Evolutionary conservation across 2,113 vertebrate genomes (phyloP), one percentile per base, ranked within the genome.

Genomic region (Rhinogobius similis): DNA sequence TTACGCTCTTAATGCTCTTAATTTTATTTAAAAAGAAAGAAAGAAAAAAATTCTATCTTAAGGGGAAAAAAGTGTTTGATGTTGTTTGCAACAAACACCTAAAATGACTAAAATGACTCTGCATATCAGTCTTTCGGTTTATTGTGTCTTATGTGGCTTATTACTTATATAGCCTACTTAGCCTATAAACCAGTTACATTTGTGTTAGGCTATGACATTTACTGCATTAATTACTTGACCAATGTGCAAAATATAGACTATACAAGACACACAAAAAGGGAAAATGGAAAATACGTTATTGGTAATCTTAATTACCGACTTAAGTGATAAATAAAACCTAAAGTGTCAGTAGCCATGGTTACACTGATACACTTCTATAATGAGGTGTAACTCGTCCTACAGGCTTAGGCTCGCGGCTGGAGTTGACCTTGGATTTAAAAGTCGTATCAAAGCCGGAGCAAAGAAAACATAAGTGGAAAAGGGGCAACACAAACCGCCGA

Each of bases 401-500:
- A 9, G 46, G 9, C 46, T 21, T 78, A 65, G 80, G 87, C 39
- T 78, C 70, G 0, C 68, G 65, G 39, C 24, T 70, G 68, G 56
- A 59, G 50, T 53, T 67, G 71, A 81, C 69, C 82, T 85, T 79
- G 76, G 38, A 64, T 50, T 75, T 76, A 64, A 73, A 48, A 61
- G 12, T 52, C 65, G 81, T 13, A 61, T 79, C 81, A 72, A 79
- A 67, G n/a, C 81, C 39, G 39, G 39, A 73, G 76, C 73, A 80
- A 72, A 62, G 70, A 76, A 87, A 88, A 84, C 75, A 84, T 55
- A 74, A 83, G 65, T 84, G 68, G 58, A 67, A 62, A 65, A 62
- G 50, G 62, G 81, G 5, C 67, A 67, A 55, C 80, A 62, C 76
- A 86, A 86, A 88, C 83, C 86, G 10, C 85, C 43, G 74, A 86